Evolutionary conservation across 2,113 vertebrate genomes (phyloP).

Genomic region (Arothron firmamentum): DNA sequence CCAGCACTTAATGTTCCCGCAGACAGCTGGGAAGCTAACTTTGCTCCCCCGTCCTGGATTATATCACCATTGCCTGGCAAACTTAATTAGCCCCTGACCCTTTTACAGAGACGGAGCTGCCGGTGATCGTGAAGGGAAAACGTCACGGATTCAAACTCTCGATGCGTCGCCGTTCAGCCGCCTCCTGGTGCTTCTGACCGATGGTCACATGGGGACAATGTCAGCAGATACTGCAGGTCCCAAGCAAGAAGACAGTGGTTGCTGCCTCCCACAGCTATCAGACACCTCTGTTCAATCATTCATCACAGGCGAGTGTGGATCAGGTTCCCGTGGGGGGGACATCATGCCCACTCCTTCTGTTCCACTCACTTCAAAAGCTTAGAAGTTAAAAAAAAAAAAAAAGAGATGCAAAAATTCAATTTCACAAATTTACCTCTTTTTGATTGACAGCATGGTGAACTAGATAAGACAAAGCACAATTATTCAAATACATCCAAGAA

Average conservation of each 20-base stretch:
- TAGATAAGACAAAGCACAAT: not conserved
- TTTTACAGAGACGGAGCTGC: constrained; percentile 9
- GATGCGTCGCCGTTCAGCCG: not conserved
- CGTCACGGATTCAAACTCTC: not conserved
- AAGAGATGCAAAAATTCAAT: not conserved
- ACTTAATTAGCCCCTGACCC: constrained; percentile 45
- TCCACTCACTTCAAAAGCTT: constrained; percentile 32
- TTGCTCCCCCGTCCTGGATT: constrained; percentile 45
- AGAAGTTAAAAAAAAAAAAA: not conserved
- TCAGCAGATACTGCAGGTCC: constrained; percentile 51
- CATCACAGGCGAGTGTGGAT: constrained; percentile 37
- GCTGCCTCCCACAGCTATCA: constrained; percentile 35
- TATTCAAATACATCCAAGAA: too few species aligned
- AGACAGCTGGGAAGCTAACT: constrained; percentile 43
- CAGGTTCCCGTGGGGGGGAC: constrained; percentile 15
- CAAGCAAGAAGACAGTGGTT: constrained; percentile 19
- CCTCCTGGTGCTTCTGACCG: not conserved
- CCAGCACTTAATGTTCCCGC: not conserved
- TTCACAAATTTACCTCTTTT: too few species aligned
- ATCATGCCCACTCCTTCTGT: not conserved
- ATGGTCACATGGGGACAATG: constrained; percentile 21
- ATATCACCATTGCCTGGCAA: constrained; percentile 52
- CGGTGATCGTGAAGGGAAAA: constrained; percentile 5
- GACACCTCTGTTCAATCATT: constrained; percentile 57
- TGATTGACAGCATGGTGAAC: too few species aligned